These are phyloP conservation scores for Nymphicus hollandicus DNA, from an alignment of 2,113 vertebrate genomes.

Conservation along the genomic window DNA sequence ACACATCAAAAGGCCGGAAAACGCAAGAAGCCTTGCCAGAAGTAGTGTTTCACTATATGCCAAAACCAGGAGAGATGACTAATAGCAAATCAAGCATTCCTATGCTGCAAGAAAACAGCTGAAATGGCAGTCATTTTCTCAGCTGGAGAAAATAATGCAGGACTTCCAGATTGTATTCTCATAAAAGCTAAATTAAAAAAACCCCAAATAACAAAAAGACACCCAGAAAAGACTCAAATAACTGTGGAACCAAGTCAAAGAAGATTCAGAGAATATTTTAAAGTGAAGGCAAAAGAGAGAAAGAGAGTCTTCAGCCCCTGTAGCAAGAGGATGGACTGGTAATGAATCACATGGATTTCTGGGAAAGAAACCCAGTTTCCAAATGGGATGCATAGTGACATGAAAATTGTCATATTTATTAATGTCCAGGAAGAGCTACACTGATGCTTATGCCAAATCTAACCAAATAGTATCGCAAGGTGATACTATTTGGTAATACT, in stretches of 20 bases:
- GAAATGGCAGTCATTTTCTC: neutral
- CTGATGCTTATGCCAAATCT: neutral
- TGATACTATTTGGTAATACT: too few relatives aligned
- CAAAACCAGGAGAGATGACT: neutral
- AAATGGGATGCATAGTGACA: neutral
- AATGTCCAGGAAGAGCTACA: neutral
- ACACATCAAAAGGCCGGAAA: neutral
- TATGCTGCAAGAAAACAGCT: neutral
- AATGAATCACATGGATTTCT: neutral
- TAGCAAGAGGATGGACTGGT: neutral
- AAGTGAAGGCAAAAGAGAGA: neutral
- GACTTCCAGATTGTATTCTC: neutral
- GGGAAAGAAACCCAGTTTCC: neutral
- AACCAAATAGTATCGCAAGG: neutral
- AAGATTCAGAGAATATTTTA: neutral
- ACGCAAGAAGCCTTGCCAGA: neutral
- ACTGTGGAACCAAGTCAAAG: neutral
- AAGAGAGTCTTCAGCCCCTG: neutral
- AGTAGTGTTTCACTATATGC: neutral
- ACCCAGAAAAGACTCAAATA: neutral
- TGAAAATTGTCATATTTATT: neutral
- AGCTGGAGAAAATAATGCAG: neutral
- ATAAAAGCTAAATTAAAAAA: neutral
- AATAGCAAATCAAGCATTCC: neutral
- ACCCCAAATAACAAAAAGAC: neutral